Base-by-base conservation (phyloP, 2,797 vertebrate species). In the Poecilia velifera region DNA sequence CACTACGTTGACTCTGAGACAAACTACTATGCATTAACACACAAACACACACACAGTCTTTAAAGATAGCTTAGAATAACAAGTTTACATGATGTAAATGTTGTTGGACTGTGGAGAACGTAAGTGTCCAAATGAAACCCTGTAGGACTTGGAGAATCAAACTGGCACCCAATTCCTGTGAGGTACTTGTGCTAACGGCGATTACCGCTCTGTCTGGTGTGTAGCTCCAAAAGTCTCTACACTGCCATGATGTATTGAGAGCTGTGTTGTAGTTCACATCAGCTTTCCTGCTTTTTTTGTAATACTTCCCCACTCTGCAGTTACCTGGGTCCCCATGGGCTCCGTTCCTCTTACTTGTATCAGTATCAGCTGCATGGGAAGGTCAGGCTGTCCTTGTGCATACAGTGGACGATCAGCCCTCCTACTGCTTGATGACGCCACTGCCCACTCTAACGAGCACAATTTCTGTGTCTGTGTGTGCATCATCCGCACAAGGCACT, bases 321-420 rank as follows among this genome's bases (percentile, higher is more conserved):
- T 88, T 70, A 3, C 77, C 78, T 36, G 81, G 47, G 66, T 86
- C 84, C 81, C 81, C 51, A 78, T 74, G 66, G 79, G 79, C 86
- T 84, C 76, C 81, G 83, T 85, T 72, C 72, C 79, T 83, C 83
- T 83, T 89, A 78, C 87, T 87, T 85, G 80, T 88, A 81, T 92
- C 85, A 74, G 86, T 87, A 89, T 88, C 90, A 80, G 88, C 85
- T 68, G 88, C 88, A 89, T 78, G 46, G 94, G 94, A 96, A 96
- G 95, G 95, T 95, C 93, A 93, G 76, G 4, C 43, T 94, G 95
- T 76, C 95, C 95, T 96, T 96, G 94, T 93, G 92, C 82, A 87
- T 93, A 90, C 88, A 91, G 84, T 93, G 89, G 91, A 93, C 87
- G 90, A 87, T 85, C 78, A 86, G 73, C 77, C 74, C 85, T 89